These are phyloP conservation scores for Brassicogethes aeneus DNA, from an alignment of 2,888 invertebrate genomes.

Conservation along the genomic window DNA sequence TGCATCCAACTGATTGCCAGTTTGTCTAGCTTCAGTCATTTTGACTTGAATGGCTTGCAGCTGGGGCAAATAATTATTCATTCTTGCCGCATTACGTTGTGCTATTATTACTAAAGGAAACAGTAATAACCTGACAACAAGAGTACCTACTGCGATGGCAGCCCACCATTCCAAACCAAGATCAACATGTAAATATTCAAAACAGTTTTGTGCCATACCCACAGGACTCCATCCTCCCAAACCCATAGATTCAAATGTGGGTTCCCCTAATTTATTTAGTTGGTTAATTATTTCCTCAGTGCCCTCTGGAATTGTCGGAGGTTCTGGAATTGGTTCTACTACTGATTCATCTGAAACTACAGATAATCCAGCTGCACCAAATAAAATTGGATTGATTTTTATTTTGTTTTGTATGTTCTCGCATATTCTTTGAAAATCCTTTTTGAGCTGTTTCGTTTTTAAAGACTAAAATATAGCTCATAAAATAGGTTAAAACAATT, in stretches of 20 bases:
- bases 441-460: conserved; percentile 14
- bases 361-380: conserved; percentile 10
- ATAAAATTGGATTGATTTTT: conserved; percentile 8
- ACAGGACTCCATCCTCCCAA: conserved; percentile 76
- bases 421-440: conserved; percentile 18
- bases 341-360: conserved; percentile 8
- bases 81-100: conserved; percentile 70
- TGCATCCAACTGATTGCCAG: conserved; percentile 69
- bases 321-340: conserved; percentile 26
- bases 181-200: conserved; percentile 78
- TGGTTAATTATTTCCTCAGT: conserved; percentile 26
- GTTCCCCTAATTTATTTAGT: conserved; percentile 54
- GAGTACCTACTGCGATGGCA: conserved; percentile 72
- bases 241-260: conserved; percentile 71
- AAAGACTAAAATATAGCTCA: conserved; percentile 8
- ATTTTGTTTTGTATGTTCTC: conserved; percentile 12
- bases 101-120: conserved; percentile 80
- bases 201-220: conserved; percentile 68
- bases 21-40: conserved; percentile 77
- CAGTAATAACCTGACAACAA: conserved; percentile 62
- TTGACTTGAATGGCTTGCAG: conserved; percentile 72
- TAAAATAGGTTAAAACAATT: no score
- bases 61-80: conserved; percentile 82
- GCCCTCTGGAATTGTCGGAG: conserved; percentile 33
- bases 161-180: conserved; percentile 91